Base-by-base conservation (phyloP, 2,797 vertebrate species). In the Gorsachius magnificus region DNA sequence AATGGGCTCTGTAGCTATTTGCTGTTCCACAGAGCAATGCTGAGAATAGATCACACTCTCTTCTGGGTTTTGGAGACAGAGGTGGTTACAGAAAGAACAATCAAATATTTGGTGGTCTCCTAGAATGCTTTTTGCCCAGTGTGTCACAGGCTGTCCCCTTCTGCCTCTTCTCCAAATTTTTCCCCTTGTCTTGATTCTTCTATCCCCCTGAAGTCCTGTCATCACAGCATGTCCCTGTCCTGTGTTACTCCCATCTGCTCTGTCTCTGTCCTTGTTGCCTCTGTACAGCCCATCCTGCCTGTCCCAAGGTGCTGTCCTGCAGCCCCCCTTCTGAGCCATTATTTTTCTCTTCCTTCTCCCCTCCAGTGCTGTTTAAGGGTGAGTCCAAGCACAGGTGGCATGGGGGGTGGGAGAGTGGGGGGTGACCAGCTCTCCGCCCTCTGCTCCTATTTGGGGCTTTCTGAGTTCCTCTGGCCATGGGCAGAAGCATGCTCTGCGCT, bases 81-180 rank as follows among this genome's bases (percentile, higher is more conserved):
- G 19, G 11, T 74, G 24, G 46, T 80, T 91, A 51, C 35, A 94
- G 83, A 90, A 93, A 94, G n/a, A 94, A 10, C 12, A 69, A 64
- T 19, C 60, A 94, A 77, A 64, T 57, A 36, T 60, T 61, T 89
- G 19, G 35, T 68, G 61, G 45, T 50, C 18, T 80, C 14, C 51
- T 35, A 65, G 20, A 75, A 61, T 2, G 31, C 45, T 57, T 87
- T 79, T 58, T 82, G 60, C 24, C 24, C 17, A 58, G 6, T 31
- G 9, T 79, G 51, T 50, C 63, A 72, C 25, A 54, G 54, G 9
- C 26, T 20, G 2, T 82, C 9, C 24, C 11, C 8, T 68, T 76
- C 43, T 84, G 26, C 36, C 16, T 74, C 38, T 70, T 83, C 7
- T 36, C 29, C 31, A 57, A 1, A 61, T 78, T 46, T 69, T 7